phyloP scores from a whole-genome alignment of 2,797 vertebrate genomes.

The Micromesistius poutassou region DNA sequence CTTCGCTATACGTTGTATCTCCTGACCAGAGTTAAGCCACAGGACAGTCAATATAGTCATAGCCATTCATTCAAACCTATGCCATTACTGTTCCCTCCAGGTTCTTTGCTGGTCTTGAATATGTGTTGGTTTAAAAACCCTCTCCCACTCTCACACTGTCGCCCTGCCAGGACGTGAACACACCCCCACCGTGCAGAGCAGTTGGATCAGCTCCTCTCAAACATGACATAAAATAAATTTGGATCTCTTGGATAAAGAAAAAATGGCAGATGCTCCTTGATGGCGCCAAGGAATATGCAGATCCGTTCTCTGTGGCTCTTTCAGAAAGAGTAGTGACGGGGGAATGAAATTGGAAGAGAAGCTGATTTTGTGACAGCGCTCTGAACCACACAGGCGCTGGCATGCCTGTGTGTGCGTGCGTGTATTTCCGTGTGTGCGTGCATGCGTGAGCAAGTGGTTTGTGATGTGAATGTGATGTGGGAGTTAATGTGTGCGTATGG shows the following conservation, averaged over 20 bases:
- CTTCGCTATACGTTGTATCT: no score
- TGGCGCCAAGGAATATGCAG: slow-evolving; percentile 1
- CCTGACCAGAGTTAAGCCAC: no score
- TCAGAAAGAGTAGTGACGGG: background rate
- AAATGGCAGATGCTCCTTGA: background rate
- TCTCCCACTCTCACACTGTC: background rate
- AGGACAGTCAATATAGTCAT: no score
- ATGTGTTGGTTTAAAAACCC: background rate
- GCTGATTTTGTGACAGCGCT: background rate
- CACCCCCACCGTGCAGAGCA: no score
- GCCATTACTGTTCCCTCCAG: no score
- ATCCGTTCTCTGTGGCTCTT: background rate
- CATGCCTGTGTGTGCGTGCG: background rate
- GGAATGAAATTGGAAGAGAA: background rate
- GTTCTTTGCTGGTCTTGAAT: no score
- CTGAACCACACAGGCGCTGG: background rate
- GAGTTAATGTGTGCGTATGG: no score
- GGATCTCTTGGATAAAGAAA: background rate
- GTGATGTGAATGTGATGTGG: no score
- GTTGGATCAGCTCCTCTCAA: no score
- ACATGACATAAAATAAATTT: background rate
- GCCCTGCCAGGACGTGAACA: no score
- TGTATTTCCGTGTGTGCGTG: background rate
- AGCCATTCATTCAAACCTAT: no score
- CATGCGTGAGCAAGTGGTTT: background rate